phyloP scores from a whole-genome alignment of 2,113 vertebrate genomes.

The Candoia aspera region DNA sequence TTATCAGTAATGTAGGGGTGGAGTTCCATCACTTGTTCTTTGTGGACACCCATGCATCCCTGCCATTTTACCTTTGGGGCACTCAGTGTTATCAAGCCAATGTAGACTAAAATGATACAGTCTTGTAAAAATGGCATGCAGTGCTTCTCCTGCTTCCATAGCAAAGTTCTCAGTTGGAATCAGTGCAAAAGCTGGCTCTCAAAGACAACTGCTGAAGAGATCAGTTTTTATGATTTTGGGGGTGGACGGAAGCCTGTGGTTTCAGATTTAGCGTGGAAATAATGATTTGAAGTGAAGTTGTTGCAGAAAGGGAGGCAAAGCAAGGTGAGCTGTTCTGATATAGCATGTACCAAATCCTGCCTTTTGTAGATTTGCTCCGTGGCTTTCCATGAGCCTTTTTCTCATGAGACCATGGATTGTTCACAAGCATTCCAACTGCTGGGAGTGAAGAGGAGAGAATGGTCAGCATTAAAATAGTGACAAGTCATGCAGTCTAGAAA shows the following conservation, averaged over 20 bases:
- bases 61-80: neutral
- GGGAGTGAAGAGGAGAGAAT: neutral
- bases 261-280: neutral
- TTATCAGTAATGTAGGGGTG: neutral
- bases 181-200: conserved; percentile 2
- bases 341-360: neutral
- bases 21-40: neutral
- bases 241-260: neutral
- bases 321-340: neutral
- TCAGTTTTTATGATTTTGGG: neutral
- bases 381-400: too few relatives aligned
- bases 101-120: neutral
- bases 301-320: neutral
- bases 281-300: neutral
- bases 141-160: neutral
- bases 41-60: neutral
- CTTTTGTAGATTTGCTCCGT: neutral
- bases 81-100: neutral
- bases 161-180: conserved; percentile 24
- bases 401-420: neutral
- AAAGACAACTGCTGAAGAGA: neutral
- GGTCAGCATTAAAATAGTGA: neutral
- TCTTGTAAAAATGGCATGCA: neutral
- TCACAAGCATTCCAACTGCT: neutral
- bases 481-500: neutral